phyloP scores from a whole-genome alignment of 2,797 vertebrate species.

The Cynodonichthys magdalenae region DNA sequence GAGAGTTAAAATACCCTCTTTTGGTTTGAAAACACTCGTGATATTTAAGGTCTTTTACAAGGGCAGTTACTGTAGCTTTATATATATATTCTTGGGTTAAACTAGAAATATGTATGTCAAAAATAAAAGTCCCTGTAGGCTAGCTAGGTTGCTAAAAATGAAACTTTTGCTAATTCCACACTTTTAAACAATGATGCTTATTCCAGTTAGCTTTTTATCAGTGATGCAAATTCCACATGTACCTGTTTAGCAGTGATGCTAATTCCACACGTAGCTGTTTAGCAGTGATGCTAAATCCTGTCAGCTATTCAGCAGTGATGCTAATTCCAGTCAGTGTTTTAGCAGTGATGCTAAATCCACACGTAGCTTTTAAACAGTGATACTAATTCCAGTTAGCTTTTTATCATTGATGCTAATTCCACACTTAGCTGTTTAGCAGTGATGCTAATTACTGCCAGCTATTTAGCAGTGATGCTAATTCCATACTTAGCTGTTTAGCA shows the following conservation, averaged over 20 bases:
- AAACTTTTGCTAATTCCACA: background rate
- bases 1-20: slow-evolving; percentile 25
- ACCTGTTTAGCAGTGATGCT: too few relatives aligned
- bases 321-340: too few relatives aligned
- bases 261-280: too few relatives aligned
- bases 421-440: slow-evolving; percentile 27
- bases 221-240: too few relatives aligned
- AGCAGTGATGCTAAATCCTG: too few relatives aligned
- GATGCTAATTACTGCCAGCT: too few relatives aligned
- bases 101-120: slow-evolving; percentile 16
- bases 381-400: too few relatives aligned
- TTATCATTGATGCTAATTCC: slow-evolving; percentile 11
- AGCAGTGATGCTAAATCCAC: slow-evolving; percentile 15
- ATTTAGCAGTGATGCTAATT: slow-evolving; percentile 11
- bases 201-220: background rate
- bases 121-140: slow-evolving; percentile 22
- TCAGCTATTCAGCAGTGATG: slow-evolving; percentile 11
- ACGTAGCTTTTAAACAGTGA: slow-evolving; percentile 26
- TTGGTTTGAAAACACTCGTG: slow-evolving; percentile 12
- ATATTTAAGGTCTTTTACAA: slow-evolving; percentile 15
- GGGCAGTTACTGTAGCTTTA: slow-evolving; percentile 70
- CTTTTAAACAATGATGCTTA: background rate
- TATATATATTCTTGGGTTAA: slow-evolving; percentile 49
- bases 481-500: slow-evolving; percentile 24
- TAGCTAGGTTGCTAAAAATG: slow-evolving; percentile 21